These are phyloP conservation scores for Pachyuromys duprasi DNA, from an alignment of 2,797 vertebrate species.

Conservation along the genomic window DNA sequence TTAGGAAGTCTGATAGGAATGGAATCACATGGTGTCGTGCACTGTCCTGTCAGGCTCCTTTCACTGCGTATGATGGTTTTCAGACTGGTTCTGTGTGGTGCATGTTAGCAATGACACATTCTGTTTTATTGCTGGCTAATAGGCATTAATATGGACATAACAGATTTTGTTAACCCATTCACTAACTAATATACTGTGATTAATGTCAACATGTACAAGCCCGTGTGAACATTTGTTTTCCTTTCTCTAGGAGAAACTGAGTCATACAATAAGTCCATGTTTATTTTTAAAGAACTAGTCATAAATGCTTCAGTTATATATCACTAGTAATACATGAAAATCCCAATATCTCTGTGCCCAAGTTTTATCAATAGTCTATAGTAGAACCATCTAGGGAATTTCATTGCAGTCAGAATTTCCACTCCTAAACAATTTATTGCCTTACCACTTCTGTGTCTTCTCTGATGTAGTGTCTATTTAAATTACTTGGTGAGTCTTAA, in stretches of 20 bases:
- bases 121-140: not conserved
- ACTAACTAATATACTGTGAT: not conserved
- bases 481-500: not conserved
- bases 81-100: not conserved
- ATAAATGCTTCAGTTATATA: too few species aligned
- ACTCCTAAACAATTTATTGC: not conserved
- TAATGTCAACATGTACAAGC: not conserved
- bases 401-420: not conserved
- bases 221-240: not conserved
- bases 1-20: not conserved
- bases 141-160: not conserved
- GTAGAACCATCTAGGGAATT: not conserved
- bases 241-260: conserved; percentile 20
- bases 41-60: too few species aligned
- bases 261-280: not conserved
- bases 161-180: too few species aligned
- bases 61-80: not conserved
- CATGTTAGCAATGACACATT: not conserved
- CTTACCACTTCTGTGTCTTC: not conserved
- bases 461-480: not conserved
- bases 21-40: not conserved
- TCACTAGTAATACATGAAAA: too few species aligned
- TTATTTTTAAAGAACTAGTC: not conserved
- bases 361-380: not conserved
- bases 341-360: not conserved